Percentiles rank a stretch among this genome's conserved stretches.
phyloP scores from a whole-genome alignment of 1,140 invertebrate species.

The Bombyx mandarina region DNA sequence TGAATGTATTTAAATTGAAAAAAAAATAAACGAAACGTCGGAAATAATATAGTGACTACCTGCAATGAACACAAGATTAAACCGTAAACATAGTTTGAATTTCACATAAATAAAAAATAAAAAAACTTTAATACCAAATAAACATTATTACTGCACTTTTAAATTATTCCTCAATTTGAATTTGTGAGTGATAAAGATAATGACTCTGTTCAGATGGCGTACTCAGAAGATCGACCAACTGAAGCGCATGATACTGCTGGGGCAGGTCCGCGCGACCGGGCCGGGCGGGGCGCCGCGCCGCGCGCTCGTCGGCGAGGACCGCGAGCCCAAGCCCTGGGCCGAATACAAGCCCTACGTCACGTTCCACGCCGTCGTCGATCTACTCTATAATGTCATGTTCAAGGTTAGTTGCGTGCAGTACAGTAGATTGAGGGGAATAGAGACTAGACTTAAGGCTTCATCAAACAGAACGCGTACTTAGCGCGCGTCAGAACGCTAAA shows the following conservation, averaged over 20 bases:
- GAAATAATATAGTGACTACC: no score
- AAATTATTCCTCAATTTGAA: no score
- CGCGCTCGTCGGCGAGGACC: slow-evolving; percentile 41
- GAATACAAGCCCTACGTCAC: slow-evolving; percentile 90
- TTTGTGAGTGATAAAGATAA: slow-evolving; percentile 3
- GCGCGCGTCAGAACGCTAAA: no score
- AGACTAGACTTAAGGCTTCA: no score
- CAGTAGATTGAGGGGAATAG: no score
- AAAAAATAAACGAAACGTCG: background rate
- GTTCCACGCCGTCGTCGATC: slow-evolving; percentile 76
- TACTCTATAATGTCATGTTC: slow-evolving; percentile 64
- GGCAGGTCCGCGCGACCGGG: slow-evolving; percentile 80
- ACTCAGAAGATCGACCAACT: slow-evolving; percentile 79
- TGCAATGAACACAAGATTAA: background rate
- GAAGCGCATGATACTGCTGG: slow-evolving; percentile 82
- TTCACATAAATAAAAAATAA: no score
- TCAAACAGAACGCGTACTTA: no score
- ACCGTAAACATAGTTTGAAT: background rate
- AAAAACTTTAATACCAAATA: background rate
- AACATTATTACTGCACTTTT: background rate
- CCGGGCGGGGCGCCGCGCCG: slow-evolving; percentile 71
- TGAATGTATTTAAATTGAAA: background rate
- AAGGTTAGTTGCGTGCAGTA: slow-evolving; percentile 33
- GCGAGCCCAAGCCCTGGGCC: slow-evolving; percentile 70
- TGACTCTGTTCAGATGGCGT: slow-evolving; percentile 70